Conservation (phyloP, 2,888 invertebrate species). For the Cyrtodaria siliqua region DNA sequence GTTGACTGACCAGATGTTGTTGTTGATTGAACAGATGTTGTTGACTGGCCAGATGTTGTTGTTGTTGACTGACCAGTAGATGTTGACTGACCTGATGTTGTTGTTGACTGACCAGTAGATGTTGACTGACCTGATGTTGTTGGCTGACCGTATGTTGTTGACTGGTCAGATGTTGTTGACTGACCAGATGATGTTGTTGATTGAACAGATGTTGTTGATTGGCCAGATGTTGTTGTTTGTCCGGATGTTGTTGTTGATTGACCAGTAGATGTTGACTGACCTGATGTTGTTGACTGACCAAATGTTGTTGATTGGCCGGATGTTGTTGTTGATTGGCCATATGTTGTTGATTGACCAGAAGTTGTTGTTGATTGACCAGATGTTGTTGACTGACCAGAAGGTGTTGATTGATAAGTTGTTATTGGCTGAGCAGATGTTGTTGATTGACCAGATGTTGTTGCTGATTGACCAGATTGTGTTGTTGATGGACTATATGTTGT, state of each 20-base stretch:
- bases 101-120: no score
- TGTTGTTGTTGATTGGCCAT: conserved; percentile 4
- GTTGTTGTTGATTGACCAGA: no score
- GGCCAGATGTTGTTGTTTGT: not conserved
- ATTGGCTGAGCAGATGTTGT: no score
- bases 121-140: not conserved
- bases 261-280: not conserved
- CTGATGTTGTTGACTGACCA: conserved; percentile 6
- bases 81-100: no score
- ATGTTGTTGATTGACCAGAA: conserved; percentile 5
- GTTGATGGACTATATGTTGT: no score
- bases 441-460: not conserved
- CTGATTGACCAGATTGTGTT: not conserved
- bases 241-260: conserved; percentile 1
- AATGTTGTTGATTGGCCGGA: no score
- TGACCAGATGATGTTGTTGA: conserved; percentile 5
- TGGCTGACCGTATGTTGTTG: no score
- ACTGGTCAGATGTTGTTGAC: not conserved
- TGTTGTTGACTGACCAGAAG: not conserved
- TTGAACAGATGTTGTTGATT: conserved; percentile 1
- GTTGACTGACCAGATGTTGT: no score
- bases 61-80: not conserved
- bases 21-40: not conserved
- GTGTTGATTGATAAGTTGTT: not conserved
- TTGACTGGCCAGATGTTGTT: not conserved